A percentile compares a stretch with the other conserved stretches of the same genome.
These are phyloP conservation scores for Aspidiotus rigidus DNA, from an alignment of 2,888 invertebrate species.

Conservation along the genomic window DNA sequence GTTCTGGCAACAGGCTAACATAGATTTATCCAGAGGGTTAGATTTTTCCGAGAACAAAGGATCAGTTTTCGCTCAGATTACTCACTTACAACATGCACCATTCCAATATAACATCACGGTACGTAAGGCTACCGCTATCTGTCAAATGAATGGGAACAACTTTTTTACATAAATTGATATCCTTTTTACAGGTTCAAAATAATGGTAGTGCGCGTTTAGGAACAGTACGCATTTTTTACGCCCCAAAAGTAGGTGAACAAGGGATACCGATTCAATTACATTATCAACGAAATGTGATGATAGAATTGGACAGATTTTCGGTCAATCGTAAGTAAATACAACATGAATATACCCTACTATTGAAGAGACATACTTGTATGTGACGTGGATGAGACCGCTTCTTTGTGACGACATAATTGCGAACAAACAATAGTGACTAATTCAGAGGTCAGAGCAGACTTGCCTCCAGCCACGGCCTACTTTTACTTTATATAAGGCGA, in stretches of 20 bases:
- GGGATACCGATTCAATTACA: slow-evolving; percentile 52
- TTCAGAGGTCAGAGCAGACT: no score
- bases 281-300: slow-evolving; percentile 56
- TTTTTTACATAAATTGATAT: neutral
- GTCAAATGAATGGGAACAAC: neutral
- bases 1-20: slow-evolving; percentile 69
- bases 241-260: slow-evolving; percentile 56
- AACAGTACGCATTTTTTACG: slow-evolving; percentile 61
- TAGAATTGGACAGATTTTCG: slow-evolving; percentile 64
- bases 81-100: slow-evolving; percentile 65
- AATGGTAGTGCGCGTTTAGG: slow-evolving; percentile 47
- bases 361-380: no score
- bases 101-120: slow-evolving; percentile 54
- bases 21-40: slow-evolving; percentile 68
- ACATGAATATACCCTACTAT: neutral
- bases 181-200: slow-evolving; percentile 38
- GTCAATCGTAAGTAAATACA: slow-evolving; percentile 45
- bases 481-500: no score
- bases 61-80: slow-evolving; percentile 60
- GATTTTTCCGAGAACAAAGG: slow-evolving; percentile 66
- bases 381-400: no score
- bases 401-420: no score
- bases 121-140: neutral
- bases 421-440: no score
- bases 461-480: no score